phyloP scores from a whole-genome alignment of 2,797 vertebrate genomes.

The Tolypeutes matacus region DNA sequence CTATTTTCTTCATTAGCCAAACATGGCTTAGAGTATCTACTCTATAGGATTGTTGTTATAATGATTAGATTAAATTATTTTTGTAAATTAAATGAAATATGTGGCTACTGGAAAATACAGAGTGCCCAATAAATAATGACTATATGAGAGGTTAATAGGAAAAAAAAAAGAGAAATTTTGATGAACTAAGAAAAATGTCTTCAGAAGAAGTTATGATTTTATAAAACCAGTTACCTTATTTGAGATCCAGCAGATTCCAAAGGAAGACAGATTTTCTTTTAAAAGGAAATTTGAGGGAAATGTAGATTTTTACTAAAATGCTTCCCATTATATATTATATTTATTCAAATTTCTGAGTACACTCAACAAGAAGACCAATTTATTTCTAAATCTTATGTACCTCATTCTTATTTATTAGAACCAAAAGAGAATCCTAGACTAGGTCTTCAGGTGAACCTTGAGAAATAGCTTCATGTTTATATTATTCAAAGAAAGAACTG shows the following conservation, averaged over 20 bases:
- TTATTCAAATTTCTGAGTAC: background rate
- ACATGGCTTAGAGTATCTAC: background rate
- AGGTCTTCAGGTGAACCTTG: background rate
- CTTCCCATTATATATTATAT: background rate
- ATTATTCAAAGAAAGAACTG: background rate
- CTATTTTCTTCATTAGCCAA: background rate
- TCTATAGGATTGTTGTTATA: background rate
- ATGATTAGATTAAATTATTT: background rate
- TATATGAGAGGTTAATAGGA: background rate
- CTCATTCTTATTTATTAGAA: background rate
- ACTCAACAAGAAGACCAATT: background rate
- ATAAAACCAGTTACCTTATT: background rate
- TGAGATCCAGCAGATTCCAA: background rate
- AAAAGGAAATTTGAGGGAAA: background rate
- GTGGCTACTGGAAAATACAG: background rate
- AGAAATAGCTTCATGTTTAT: slow-evolving; percentile 15
- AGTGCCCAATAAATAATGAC: background rate
- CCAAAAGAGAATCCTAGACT: background rate
- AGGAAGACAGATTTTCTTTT: background rate
- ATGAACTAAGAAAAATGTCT: background rate
- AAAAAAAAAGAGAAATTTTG: background rate
- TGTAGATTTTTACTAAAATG: background rate
- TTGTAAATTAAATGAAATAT: slow-evolving; percentile 12
- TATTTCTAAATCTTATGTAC: background rate
- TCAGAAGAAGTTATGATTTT: slow-evolving; percentile 2